Evolutionary conservation across 37 sponge, comb jelly and placozoan species (phyloP).

Genomic region (Dysidea cf. avara): DNA sequence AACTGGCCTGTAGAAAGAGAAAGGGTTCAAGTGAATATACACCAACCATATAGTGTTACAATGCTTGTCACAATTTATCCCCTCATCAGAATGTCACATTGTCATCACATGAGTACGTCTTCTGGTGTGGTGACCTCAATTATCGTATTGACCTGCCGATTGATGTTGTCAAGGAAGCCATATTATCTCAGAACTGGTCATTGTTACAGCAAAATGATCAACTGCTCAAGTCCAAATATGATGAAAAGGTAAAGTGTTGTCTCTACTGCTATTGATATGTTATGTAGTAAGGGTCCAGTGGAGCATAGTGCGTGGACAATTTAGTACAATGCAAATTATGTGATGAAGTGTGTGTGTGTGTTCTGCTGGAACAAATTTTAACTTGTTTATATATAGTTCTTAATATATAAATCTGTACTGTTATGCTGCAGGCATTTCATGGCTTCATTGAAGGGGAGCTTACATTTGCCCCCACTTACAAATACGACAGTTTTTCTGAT

Average conservation of each 20-base stretch:
- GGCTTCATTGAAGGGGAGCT: constrained; percentile 88
- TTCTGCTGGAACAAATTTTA: too few relatives aligned
- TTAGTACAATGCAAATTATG: too few relatives aligned
- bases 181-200: constrained; percentile 58
- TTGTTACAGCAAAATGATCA: constrained; percentile 78
- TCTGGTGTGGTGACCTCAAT: constrained; percentile 99
- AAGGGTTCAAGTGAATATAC: too few relatives aligned
- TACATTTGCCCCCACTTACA: constrained; percentile 97
- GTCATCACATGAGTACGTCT: constrained; percentile 93
- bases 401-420: too few relatives aligned
- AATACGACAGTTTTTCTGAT: constrained; percentile 97
- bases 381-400: too few relatives aligned
- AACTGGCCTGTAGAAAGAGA: too few relatives aligned
- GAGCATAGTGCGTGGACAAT: too few relatives aligned
- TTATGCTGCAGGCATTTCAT: constrained; percentile 82
- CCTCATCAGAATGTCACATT: constrained; percentile 80
- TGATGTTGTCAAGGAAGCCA: constrained; percentile 68
- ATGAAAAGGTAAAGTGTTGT: constrained; percentile 62
- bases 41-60: too few relatives aligned
- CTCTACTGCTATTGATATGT: too few relatives aligned
- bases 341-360: too few relatives aligned
- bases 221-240: constrained; percentile 74
- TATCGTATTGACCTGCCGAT: constrained; percentile 93
- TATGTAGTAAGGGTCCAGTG: too few relatives aligned
- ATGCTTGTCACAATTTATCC: too few relatives aligned